Conservation (phyloP, 2,797 vertebrate species). For the Chaetodon trifasciatus region DNA sequence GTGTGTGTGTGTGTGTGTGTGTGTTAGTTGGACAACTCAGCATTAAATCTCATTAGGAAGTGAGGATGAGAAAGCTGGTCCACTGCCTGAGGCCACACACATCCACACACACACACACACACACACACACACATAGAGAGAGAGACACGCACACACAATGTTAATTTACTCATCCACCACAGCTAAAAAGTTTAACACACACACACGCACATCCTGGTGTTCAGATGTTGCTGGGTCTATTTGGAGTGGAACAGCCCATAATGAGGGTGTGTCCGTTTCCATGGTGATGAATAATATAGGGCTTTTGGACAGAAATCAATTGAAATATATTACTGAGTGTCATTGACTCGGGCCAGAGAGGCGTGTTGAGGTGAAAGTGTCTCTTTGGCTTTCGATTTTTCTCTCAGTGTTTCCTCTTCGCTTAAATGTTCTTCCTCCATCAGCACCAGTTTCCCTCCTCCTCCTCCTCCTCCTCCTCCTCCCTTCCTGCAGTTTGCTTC, state of each 20-base stretch:
- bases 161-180: constrained; percentile 54
- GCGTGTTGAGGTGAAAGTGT: not conserved
- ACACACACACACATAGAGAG: constrained; percentile 26
- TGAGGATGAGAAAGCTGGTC: constrained; percentile 62
- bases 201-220: not conserved
- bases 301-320: constrained; percentile 4
- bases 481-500: not conserved
- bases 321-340: constrained; percentile 2
- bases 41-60: constrained; percentile 77
- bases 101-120: constrained; percentile 16
- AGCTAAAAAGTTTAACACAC: constrained; percentile 31
- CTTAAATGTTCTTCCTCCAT: not conserved
- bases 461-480: too few species aligned
- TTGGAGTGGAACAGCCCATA: constrained; percentile 69
- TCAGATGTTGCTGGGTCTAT: constrained; percentile 50
- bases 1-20: constrained; percentile 28
- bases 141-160: constrained; percentile 35
- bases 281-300: constrained; percentile 35
- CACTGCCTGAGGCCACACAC: constrained; percentile 47
- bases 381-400: not conserved
- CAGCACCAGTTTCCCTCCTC: not conserved
- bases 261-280: constrained; percentile 58
- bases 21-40: constrained; percentile 31
- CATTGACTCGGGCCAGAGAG: not conserved
- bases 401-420: not conserved